Base-by-base conservation (phyloP, 2,888 invertebrate species). In the Nasonia oneida region DNA sequence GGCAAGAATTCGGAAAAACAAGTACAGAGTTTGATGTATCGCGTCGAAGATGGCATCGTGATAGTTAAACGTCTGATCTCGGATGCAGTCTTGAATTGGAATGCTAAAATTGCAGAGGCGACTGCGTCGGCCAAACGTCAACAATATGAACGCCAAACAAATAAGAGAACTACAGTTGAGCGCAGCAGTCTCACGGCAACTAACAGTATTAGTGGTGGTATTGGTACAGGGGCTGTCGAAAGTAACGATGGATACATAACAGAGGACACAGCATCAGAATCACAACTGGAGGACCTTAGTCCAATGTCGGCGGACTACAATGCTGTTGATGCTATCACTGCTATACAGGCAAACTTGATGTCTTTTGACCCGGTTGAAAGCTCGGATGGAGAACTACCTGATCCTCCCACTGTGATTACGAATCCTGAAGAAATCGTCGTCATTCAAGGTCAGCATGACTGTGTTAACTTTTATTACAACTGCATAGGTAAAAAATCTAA, bases 81-180 rank as follows among this genome's bases (percentile, higher is more conserved):
- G 0, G 97, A 97, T 90, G 95, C 96, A 29, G 96, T 97, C 15
- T 95, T 95, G 39, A 94, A 94, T n/a, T 97, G 97, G 97, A 97
- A 96, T 89, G 92, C 93, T 2, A 94, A 95, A 74, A 91, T 96
- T 23, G 91, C 94, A 1, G 94, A 94, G 79, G 89, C 91, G 3
- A 88, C n/a, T n/a, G 73, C 39, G 8, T 67, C 90, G 0, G 89
- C 89, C 2, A 91, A 90, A 47, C 91, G 73, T 18, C 73, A 90
- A 50, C 93, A 92, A 61, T 93, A 95, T 88, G 94, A 94, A 88
- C 90, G 93, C 87, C 87, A 86, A 14, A 90, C 93, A 87, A 88
- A 90, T 61, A 90, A 91, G 23, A 90, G 33, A 33, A 67, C 29
- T 33, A n/a, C 91, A 6, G 88, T 90, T 0, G 93, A 92, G 39